Percentiles rank a stretch among this genome's conserved stretches.
phyloP scores from a whole-genome alignment of 1,140 invertebrate species.

The Acyrthosiphon pisum region DNA sequence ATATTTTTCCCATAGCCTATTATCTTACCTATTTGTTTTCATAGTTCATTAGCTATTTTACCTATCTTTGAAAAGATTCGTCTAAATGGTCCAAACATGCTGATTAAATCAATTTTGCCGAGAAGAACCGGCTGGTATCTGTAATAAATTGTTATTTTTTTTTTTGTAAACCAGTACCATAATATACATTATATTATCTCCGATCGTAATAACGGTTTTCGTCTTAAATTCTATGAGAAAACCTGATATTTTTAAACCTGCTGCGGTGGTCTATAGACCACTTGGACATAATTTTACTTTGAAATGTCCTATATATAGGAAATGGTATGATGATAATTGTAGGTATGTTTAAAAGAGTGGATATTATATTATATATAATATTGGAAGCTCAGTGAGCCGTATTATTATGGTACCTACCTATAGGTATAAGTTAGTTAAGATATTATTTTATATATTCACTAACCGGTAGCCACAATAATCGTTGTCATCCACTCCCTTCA shows the following conservation, averaged over 20 bases:
- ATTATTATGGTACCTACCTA: too few relatives aligned
- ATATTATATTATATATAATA: neutral
- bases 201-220: neutral
- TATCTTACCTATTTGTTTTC: neutral
- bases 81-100: neutral
- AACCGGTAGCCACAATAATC: neutral
- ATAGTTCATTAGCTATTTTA: neutral
- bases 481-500: neutral
- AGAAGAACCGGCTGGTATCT: neutral
- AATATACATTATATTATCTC: conserved; percentile 16
- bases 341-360: neutral
- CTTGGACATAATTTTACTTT: neutral
- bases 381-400: too few relatives aligned
- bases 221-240: conserved; percentile 12
- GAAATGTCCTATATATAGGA: neutral
- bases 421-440: neutral
- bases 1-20: too few relatives aligned
- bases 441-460: neutral
- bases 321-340: neutral
- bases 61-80: neutral
- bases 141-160: neutral
- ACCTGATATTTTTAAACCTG: neutral
- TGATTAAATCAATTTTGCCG: neutral
- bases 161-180: neutral
- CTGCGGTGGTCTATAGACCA: neutral